Percentiles rank a stretch among this genome's conserved stretches.
phyloP scores from a whole-genome alignment of 2,888 invertebrate species.

The Slavum lentiscoides region DNA sequence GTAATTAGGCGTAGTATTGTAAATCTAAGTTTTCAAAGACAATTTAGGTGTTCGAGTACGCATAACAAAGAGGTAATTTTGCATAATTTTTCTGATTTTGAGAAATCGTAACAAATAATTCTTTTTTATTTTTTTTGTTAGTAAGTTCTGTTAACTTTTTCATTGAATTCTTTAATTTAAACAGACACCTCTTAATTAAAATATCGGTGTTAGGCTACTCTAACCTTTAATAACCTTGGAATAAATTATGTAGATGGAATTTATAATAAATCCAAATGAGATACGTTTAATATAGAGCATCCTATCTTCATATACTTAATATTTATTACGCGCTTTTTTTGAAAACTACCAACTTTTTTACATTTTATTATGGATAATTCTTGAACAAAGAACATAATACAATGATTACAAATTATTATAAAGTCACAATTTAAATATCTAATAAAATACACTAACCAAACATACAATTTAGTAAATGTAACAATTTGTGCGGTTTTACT shows the following conservation, averaged over 20 bases:
- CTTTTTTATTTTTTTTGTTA: neutral
- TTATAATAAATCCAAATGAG: neutral
- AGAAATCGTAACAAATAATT: neutral
- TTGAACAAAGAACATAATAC: too few relatives aligned
- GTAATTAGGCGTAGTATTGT: slow-evolving; percentile 6
- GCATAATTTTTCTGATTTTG: neutral
- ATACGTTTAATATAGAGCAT: neutral
- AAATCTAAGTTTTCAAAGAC: neutral
- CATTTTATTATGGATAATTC: too few relatives aligned
- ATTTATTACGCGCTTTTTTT: too few relatives aligned
- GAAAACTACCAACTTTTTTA: too few relatives aligned
- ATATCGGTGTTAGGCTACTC: neutral
- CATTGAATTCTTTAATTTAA: neutral
- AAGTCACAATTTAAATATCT: too few relatives aligned
- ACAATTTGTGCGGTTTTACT: too few relatives aligned
- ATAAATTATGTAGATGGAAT: slow-evolving; percentile 13
- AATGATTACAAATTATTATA: too few relatives aligned
- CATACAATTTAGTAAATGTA: too few relatives aligned
- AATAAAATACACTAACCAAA: too few relatives aligned
- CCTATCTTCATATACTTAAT: neutral
- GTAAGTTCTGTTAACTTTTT: neutral
- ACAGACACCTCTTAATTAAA: neutral
- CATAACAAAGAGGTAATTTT: slow-evolving; percentile 15
- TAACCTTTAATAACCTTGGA: slow-evolving; percentile 27
- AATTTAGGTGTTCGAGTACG: slow-evolving; percentile 10